Percentiles rank a stretch among this genome's conserved stretches.
Conservation (phyloP, 2,888 invertebrate genomes). For the Bugulina stolonifera region DNA sequence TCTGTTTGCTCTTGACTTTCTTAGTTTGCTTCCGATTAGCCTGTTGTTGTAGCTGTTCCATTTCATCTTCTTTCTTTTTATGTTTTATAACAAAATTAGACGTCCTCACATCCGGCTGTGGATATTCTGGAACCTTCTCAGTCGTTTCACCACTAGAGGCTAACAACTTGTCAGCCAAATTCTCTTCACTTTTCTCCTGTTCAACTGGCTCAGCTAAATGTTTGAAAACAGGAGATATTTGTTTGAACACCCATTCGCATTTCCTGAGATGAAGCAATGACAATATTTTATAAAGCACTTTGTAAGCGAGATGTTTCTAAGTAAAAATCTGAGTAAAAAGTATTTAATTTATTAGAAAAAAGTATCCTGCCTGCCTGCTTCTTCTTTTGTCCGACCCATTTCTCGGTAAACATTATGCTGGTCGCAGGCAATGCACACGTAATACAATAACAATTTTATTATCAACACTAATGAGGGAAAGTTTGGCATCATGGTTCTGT, state of each 20-base stretch:
- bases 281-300: no score
- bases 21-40: not conserved
- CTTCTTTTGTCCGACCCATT: no score
- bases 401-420: no score
- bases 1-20: slow-evolving; percentile 4
- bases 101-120: not conserved
- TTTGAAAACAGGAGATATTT: not conserved
- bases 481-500: no score
- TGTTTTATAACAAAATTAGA: slow-evolving; percentile 14
- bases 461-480: no score
- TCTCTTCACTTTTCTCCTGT: not conserved
- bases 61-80: slow-evolving; percentile 4
- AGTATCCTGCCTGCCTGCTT: no score
- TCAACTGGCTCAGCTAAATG: not conserved
- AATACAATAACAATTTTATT: no score
- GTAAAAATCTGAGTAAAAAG: no score
- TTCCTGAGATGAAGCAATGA: no score
- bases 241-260: not conserved
- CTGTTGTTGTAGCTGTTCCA: not conserved
- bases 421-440: no score
- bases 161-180: not conserved
- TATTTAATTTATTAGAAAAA: no score
- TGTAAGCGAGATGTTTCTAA: no score
- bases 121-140: not conserved
- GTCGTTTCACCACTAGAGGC: not conserved